Evolutionary conservation across 2,797 vertebrate species (phyloP), one percentile per base, ranked within the genome.

Genomic region (Acomys russatus): DNA sequence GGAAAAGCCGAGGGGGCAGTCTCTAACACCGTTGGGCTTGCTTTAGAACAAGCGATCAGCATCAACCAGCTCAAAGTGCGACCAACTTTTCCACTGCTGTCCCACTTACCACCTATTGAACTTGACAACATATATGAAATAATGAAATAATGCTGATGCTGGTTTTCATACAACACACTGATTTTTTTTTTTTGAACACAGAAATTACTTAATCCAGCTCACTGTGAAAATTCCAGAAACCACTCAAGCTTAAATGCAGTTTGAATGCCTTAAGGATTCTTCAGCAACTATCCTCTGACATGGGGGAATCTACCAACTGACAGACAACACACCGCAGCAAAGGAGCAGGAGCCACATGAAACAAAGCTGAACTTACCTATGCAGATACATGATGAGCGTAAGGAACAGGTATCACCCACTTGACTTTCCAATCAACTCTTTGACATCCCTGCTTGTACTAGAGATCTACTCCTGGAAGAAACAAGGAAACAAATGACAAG

Each of bases 401-500:
- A 94, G 79, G 88, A 84, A 59, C 28, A 92, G 90, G 10, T 88
- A 74, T 96, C 20, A 38, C 22, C 51, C 9, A 30, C 54, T 88
- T 44, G 22, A 71, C 54, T 88, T 97, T 90, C 91, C 84, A 88
- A 77, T 74, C 93, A 93, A 76, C 90, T 20, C 9, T 68, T 23
- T 83, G 79, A 59, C 96, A 98, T 96, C 94, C 96, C 91, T 97
- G 79, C 85, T 77, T 85, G 92, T 74, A 68, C 12, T 74, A 63
- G 73, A 97, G 30, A n/a, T 97, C 9, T 90, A 63, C 1, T 1
- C 61, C 90, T 94, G 56, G 28, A 95, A 49, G 30, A 97, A 95
- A 95, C 90, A 97, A 97, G 97, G 97, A 97, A 97, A 78, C 85
- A 91, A 79, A 80, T 96, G 93, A 73, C 5, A 95, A 95, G 68